Conservation (phyloP, 2,888 invertebrate species). For the Rhyacophila evoluta region DNA sequence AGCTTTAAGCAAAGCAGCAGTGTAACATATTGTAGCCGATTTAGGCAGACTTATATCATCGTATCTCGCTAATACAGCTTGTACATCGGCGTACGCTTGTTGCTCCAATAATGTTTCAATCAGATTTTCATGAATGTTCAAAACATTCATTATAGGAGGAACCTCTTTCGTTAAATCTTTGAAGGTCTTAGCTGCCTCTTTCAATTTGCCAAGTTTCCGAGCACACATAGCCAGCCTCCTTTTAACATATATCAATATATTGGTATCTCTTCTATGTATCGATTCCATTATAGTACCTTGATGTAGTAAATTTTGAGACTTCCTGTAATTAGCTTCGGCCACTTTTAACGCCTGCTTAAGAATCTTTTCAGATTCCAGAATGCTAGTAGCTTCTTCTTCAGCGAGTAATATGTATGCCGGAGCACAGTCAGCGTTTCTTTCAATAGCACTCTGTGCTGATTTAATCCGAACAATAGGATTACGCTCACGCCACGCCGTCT, state of each 20-base stretch:
- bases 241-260: slow-evolving; percentile 94
- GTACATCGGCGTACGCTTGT: slow-evolving; percentile 97
- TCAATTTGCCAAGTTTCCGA: slow-evolving; percentile 90
- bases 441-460: slow-evolving; percentile 90
- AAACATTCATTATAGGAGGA: slow-evolving; percentile 93
- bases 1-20: slow-evolving; percentile 93
- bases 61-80: slow-evolving; percentile 70
- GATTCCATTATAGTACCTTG: slow-evolving; percentile 81
- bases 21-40: slow-evolving; percentile 95
- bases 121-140: slow-evolving; percentile 95
- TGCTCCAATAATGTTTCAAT: slow-evolving; percentile 95
- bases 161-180: slow-evolving; percentile 96
- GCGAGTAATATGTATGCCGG: slow-evolving; percentile 95
- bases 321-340: slow-evolving; percentile 83
- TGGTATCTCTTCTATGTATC: slow-evolving; percentile 88
- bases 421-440: slow-evolving; percentile 91
- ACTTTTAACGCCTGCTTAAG: slow-evolving; percentile 86
- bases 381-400: slow-evolving; percentile 96
- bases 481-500: slow-evolving; percentile 96
- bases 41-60: slow-evolving; percentile 95
- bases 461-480: slow-evolving; percentile 91
- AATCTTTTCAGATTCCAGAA: slow-evolving; percentile 87
- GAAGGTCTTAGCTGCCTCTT: slow-evolving; percentile 97
- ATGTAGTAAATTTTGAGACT: slow-evolving; percentile 85
- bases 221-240: slow-evolving; percentile 98